These are phyloP conservation scores for Gila robusta DNA, from an alignment of 2,797 vertebrate genomes.

Conservation along the genomic window DNA sequence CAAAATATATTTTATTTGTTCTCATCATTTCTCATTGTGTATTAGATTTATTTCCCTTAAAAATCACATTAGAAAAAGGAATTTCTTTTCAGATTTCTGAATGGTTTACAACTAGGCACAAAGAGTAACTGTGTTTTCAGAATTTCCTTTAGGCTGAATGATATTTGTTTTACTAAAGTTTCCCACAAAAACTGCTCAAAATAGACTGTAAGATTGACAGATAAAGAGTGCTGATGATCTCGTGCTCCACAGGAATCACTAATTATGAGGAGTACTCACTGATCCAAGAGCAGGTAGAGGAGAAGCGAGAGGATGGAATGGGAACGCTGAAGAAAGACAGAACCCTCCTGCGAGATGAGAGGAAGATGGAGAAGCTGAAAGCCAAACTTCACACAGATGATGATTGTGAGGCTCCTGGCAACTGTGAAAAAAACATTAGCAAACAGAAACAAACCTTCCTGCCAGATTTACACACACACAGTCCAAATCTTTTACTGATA, in stretches of 20 bases:
- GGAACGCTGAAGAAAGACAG: slow-evolving; percentile 95
- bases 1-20: not conserved
- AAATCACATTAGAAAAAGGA: not conserved
- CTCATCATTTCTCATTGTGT: not conserved
- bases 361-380: slow-evolving; percentile 99
- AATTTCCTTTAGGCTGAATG: not conserved
- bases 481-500: not conserved
- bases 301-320: slow-evolving; percentile 93
- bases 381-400: slow-evolving; percentile 98
- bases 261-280: slow-evolving; percentile 99
- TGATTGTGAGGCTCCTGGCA: slow-evolving; percentile 85
- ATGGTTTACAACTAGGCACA: not conserved
- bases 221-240: slow-evolving; percentile 9
- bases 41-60: not conserved
- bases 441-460: not conserved
- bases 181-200: not conserved
- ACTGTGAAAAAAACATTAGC: not conserved
- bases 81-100: not conserved
- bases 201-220: not conserved
- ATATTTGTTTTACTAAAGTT: not conserved
- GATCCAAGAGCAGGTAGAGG: slow-evolving; percentile 92
- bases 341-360: slow-evolving; percentile 91
- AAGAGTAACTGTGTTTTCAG: slow-evolving; percentile 18
- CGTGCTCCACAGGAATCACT: slow-evolving; percentile 88
- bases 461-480: slow-evolving; percentile 8